These are phyloP conservation scores for Chaenocephalus aceratus DNA, from an alignment of 2,113 vertebrate genomes.

Conservation along the genomic window DNA sequence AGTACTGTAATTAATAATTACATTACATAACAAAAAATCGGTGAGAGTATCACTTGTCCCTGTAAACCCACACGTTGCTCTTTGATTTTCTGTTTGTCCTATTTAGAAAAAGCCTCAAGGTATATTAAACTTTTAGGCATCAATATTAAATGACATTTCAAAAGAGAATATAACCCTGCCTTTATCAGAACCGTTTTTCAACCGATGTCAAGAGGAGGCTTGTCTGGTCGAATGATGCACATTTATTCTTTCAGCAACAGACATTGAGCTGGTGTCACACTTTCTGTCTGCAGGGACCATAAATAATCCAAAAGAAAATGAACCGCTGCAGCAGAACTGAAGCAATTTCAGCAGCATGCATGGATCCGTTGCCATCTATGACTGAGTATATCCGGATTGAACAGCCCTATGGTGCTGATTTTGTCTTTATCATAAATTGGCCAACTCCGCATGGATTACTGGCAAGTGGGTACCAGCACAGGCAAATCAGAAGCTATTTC, in stretches of 20 bases:
- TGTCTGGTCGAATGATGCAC: not conserved
- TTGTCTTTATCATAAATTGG: conserved; percentile 6
- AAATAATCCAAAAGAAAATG: not conserved
- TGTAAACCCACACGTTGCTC: not conserved
- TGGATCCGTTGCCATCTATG: not conserved
- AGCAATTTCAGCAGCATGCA: not conserved
- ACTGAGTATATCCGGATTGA: not conserved
- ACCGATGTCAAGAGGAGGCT: not conserved
- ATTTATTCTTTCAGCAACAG: not conserved
- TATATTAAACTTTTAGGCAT: not conserved
- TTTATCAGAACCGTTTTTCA: not conserved
- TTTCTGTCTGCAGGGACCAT: not conserved
- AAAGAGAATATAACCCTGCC: not conserved
- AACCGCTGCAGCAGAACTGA: not conserved
- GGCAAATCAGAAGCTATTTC: not conserved
- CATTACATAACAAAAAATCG: not conserved
- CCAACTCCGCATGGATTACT: not conserved
- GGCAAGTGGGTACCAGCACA: not conserved
- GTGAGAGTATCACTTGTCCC: not conserved
- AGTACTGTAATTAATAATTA: not conserved
- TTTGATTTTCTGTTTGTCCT: not conserved
- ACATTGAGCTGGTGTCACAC: not conserved
- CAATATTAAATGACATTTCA: not conserved
- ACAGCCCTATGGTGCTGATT: not conserved
- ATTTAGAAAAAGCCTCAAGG: not conserved